Percentiles rank a stretch among this genome's conserved stretches.
These are phyloP conservation scores for Suncus etruscus DNA, from an alignment of 2,113 vertebrate genomes.

Conservation along the genomic window DNA sequence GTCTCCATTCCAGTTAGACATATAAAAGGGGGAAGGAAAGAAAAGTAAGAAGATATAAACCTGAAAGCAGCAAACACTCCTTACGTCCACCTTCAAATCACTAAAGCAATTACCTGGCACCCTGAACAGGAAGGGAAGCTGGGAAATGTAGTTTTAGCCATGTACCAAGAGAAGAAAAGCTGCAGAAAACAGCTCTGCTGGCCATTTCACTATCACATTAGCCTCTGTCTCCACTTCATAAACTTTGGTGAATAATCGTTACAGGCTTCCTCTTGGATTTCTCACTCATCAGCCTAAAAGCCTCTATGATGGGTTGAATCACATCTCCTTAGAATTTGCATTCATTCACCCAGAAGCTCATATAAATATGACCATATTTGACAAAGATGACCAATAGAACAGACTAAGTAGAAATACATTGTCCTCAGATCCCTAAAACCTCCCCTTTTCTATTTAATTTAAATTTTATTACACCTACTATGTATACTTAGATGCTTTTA, in stretches of 20 bases:
- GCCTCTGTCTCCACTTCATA: not conserved
- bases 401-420: conserved; percentile 7
- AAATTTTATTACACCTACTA: not conserved
- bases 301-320: not conserved
- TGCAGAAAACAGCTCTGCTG: not conserved
- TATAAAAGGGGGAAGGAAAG: not conserved
- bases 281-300: not conserved
- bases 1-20: conserved; percentile 5
- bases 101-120: not conserved
- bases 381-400: not conserved
- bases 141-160: not conserved
- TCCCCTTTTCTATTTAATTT: not conserved
- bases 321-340: not conserved
- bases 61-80: not conserved
- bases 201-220: no score
- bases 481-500: not conserved
- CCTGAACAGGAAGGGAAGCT: not conserved
- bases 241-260: not conserved
- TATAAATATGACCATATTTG: not conserved
- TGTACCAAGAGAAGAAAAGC: not conserved
- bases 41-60: not conserved
- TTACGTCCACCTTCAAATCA: not conserved
- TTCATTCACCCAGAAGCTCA: not conserved
- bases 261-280: not conserved
- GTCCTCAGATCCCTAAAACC: not conserved